These are phyloP conservation scores for Lochmaea crataegi DNA, from an alignment of 2,888 invertebrate species.

Conservation along the genomic window DNA sequence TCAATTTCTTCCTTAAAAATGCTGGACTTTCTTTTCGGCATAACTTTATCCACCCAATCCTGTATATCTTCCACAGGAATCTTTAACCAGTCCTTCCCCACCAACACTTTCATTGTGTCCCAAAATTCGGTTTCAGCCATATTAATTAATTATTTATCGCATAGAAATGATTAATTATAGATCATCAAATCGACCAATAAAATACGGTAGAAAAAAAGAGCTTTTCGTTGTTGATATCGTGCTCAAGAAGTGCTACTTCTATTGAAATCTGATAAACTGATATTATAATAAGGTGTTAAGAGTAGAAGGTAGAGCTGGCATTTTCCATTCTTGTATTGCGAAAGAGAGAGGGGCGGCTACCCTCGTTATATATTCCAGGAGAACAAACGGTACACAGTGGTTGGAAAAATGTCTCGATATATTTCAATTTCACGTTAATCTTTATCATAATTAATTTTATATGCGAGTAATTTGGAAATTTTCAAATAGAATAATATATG, in stretches of 20 bases:
- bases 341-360: constrained; percentile 17
- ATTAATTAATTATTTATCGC: constrained; percentile 41
- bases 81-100: constrained; percentile 67
- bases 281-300: constrained; percentile 11
- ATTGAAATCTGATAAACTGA: constrained; percentile 18
- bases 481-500: no score
- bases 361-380: constrained; percentile 27
- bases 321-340: constrained; percentile 31
- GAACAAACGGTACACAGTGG: constrained; percentile 22
- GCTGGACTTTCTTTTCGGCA: constrained; percentile 42
- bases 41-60: constrained; percentile 58
- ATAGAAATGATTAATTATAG: constrained; percentile 9
- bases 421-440: background rate
- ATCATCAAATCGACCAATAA: background rate
- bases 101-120: constrained; percentile 73
- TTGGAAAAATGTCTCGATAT: background rate
- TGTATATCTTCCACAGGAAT: constrained; percentile 63
- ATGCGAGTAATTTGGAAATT: no score
- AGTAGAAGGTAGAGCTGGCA: constrained; percentile 18
- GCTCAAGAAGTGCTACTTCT: constrained; percentile 3
- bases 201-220: background rate
- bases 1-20: constrained; percentile 37
- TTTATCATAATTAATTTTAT: no score
- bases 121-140: constrained; percentile 64
- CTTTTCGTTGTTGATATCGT: background rate